Evolutionary conservation across 23 tunicate genomes (phyloP).

Genomic region (Aplidium turbinatum): DNA sequence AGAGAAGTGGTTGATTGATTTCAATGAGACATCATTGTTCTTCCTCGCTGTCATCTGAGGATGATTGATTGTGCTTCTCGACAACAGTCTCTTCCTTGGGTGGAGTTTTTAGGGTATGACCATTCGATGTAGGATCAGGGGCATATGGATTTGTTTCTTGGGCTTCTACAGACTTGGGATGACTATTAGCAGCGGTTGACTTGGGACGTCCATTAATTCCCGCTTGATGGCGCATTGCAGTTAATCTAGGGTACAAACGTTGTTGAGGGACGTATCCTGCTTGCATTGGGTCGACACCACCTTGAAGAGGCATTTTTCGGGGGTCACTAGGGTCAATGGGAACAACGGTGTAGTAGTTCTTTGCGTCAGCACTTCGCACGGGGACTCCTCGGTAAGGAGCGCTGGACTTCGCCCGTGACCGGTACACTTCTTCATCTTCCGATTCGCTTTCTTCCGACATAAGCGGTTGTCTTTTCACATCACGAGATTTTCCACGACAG

Average conservation of each 20-base stretch:
- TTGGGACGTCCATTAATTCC: constrained; percentile 23
- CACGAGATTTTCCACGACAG: constrained; percentile 41
- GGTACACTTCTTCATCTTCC: constrained; percentile 34
- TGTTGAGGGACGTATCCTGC: constrained; percentile 23
- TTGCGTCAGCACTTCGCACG: constrained; percentile 36
- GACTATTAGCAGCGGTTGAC: constrained; percentile 1
- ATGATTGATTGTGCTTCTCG: not conserved
- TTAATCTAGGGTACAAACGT: constrained; percentile 50
- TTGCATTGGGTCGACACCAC: constrained; percentile 15
- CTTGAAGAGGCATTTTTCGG: constrained; percentile 51
- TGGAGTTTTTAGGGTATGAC: not conserved
- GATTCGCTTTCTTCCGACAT: constrained; percentile 39
- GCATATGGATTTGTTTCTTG: constrained; percentile 22
- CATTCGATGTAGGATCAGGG: constrained; percentile 25
- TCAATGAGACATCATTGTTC: too few relatives aligned
- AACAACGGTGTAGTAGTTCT: constrained; percentile 54
- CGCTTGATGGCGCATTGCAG: constrained; percentile 43
- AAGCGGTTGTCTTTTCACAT: constrained; percentile 13
- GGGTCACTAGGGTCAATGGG: constrained; percentile 43
- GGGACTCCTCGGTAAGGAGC: constrained; percentile 47
- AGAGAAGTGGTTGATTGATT: too few relatives aligned
- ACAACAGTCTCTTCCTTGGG: not conserved
- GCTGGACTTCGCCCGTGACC: constrained; percentile 30
- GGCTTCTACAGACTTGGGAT: not conserved
- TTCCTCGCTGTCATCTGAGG: constrained; percentile 22